These are phyloP conservation scores for Therioaphis trifolii DNA, from an alignment of 2,888 invertebrate species.

Conservation along the genomic window DNA sequence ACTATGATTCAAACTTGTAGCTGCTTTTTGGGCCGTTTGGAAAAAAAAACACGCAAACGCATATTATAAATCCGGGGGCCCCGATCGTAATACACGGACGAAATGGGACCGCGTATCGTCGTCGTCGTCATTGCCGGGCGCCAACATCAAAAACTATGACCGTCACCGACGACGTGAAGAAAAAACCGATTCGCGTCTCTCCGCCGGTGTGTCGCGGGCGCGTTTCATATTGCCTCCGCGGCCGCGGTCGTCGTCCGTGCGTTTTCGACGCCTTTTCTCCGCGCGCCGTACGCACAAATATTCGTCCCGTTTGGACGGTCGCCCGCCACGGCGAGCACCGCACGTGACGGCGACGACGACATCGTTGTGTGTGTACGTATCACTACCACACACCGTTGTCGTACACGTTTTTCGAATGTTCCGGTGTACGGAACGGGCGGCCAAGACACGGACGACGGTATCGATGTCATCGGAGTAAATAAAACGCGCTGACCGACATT, in stretches of 20 bases:
- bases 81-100: too few relatives aligned
- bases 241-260: background rate
- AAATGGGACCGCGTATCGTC: too few relatives aligned
- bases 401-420: background rate
- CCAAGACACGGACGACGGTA: slow-evolving; percentile 22
- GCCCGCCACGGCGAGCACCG: background rate
- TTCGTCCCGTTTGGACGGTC: background rate
- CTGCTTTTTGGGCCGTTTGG: too few relatives aligned
- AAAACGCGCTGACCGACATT: background rate
- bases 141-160: too few relatives aligned
- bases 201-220: background rate
- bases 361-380: background rate
- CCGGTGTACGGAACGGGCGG: too few relatives aligned
- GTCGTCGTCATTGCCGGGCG: too few relatives aligned
- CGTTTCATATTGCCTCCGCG: background rate
- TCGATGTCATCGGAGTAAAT: slow-evolving; percentile 14
- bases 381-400: background rate
- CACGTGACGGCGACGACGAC: background rate
- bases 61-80: too few relatives aligned
- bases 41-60: too few relatives aligned
- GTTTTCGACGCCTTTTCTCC: background rate
- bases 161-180: too few relatives aligned
- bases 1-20: too few relatives aligned
- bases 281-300: slow-evolving; percentile 7
- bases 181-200: too few relatives aligned